Conservation (phyloP, 2,888 invertebrate species). For the Epiblema foenella region DNA sequence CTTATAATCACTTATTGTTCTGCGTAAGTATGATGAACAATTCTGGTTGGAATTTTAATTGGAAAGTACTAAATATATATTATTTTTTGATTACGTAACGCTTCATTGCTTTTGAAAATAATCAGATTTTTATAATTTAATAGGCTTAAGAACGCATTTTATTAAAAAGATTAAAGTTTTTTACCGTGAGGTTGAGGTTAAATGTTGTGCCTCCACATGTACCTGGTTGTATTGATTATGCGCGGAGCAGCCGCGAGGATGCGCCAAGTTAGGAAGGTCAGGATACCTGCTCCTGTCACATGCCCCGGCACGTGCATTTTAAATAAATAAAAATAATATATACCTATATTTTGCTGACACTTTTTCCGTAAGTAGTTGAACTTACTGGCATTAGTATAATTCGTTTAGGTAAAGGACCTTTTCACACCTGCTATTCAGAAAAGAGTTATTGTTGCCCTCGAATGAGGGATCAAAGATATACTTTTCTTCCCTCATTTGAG, state of each 20-base stretch:
- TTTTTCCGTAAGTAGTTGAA: too few relatives aligned
- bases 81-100: constrained; percentile 10
- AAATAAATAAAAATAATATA: too few relatives aligned
- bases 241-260: constrained; percentile 60
- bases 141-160: background rate
- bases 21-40: background rate
- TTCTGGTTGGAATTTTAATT: background rate
- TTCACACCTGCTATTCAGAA: too few relatives aligned
- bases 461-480: too few relatives aligned
- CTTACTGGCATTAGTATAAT: background rate
- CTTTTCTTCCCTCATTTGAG: too few relatives aligned
- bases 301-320: constrained; percentile 24
- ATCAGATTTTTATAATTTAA: background rate
- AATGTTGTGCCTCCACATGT: constrained; percentile 54
- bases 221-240: constrained; percentile 71
- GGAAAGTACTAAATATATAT: background rate
- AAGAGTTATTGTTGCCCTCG: too few relatives aligned
- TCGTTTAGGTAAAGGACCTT: background rate
- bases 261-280: constrained; percentile 65
- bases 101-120: background rate
- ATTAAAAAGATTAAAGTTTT: background rate
- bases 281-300: constrained; percentile 51
- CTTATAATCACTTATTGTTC: background rate
- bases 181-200: constrained; percentile 49
- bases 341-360: too few relatives aligned